Evolutionary conservation across 37 sponge, comb jelly and placozoan species (phyloP), one percentile per base, ranked within the genome.

Genomic region (Theonella swinhoei): DNA sequence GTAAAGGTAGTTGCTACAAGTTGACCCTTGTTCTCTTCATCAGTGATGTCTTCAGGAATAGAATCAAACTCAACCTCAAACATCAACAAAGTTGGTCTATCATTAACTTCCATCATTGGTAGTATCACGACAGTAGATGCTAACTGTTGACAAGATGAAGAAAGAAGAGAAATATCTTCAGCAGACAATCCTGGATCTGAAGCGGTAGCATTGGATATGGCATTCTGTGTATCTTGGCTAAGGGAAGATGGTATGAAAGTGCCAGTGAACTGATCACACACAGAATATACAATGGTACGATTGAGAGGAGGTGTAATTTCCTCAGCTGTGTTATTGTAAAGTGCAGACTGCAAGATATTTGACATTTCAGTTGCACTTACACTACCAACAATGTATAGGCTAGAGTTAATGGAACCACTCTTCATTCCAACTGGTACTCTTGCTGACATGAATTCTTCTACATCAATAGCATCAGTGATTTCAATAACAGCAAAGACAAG

Each of bases 201-300:
- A 40, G 77, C 22, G 40, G 31, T 33, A 3, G 29, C 65, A 2
- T 68, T 38, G 4, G 42, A 11, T 37, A 85, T 35, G 11, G 86
- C 86, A 17, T 20, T 29, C 24, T 62, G 72, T 19, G 86, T 85
- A 70, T 85, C 79, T 11, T 60, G 30, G 3, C 61, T 40, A 30
- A 85, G 72, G 0, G 19, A 4, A 29, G 42, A 36, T 1, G 68
- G 64, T 31, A 72, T 7, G 17, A 42, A 30, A n/a, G 0, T 58
- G 36, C 72, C 42, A 7, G 36, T 24, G 1, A 78, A 38, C 72
- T 68, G 47, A 42, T 92, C 92, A 70, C 88, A 74, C 39, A 87
- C 92, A 71, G 74, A 64, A 42, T 75, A 89, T 23, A 34, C 26
- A 22, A 93, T 86, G n/a, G 36, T 88, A 68, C 93, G 77, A n/a